Percentiles rank a stretch among this genome's conserved stretches.
These are phyloP conservation scores for Chitala chitala DNA, from an alignment of 2,113 vertebrate species.

Conservation along the genomic window DNA sequence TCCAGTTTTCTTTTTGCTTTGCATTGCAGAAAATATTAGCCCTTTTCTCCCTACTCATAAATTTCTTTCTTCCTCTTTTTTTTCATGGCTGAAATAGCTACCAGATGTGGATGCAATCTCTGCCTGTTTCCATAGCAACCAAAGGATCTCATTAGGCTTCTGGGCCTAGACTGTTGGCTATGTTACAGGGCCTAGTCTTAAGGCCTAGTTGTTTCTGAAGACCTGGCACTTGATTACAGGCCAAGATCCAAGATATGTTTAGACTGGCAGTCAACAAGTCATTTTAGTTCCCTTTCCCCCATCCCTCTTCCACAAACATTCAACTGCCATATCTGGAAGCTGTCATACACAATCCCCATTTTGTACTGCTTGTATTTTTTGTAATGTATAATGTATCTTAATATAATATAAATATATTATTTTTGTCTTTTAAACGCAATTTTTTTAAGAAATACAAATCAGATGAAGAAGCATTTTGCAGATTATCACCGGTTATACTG, in stretches of 20 bases:
- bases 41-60: constrained; percentile 78
- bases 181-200: constrained; percentile 50
- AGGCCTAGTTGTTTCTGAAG: constrained; percentile 44
- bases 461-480: too few relatives aligned
- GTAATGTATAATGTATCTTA: too few relatives aligned
- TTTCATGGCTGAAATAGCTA: constrained; percentile 74
- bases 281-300: constrained; percentile 35
- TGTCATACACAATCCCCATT: constrained; percentile 38
- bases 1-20: constrained; percentile 74
- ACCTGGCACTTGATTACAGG: constrained; percentile 40
- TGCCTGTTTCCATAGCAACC: constrained; percentile 65
- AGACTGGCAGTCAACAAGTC: constrained; percentile 47
- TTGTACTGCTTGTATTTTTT: constrained; percentile 32
- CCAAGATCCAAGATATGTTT: constrained; percentile 49
- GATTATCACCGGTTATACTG: too few relatives aligned
- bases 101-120: constrained; percentile 85
- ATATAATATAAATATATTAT: too few relatives aligned
- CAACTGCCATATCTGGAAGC: constrained; percentile 35
- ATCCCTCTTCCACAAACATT: constrained; percentile 39
- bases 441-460: too few relatives aligned
- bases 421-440: too few relatives aligned
- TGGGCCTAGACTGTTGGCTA: constrained; percentile 54
- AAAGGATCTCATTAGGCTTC: constrained; percentile 56
- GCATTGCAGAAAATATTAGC: constrained; percentile 84
- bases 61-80: constrained; percentile 66